These are phyloP conservation scores for Troides helena DNA, from an alignment of 2,888 invertebrate species.

Conservation along the genomic window DNA sequence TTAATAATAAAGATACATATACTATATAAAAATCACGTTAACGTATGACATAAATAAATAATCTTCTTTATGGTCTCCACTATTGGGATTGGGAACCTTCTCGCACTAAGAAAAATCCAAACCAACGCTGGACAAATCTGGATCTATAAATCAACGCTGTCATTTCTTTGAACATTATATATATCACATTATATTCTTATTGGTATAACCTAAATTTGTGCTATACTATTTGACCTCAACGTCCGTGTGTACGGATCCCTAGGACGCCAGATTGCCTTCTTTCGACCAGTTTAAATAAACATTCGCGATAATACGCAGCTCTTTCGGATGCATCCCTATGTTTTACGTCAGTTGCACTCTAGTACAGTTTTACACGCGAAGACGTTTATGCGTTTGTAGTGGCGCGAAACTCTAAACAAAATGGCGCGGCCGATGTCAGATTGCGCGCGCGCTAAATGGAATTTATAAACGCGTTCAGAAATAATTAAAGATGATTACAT, in stretches of 20 bases:
- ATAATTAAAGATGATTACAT: too few relatives aligned
- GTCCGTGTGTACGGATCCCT: constrained; percentile 47
- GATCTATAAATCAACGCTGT: too few relatives aligned
- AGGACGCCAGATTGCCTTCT: constrained; percentile 77
- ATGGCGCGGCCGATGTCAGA: constrained; percentile 14
- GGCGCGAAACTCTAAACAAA: constrained; percentile 17
- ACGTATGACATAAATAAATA: too few relatives aligned
- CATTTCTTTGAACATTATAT: too few relatives aligned
- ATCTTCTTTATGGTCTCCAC: too few relatives aligned
- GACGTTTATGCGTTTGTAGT: constrained; percentile 12
- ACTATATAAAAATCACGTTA: too few relatives aligned
- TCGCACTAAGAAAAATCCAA: too few relatives aligned
- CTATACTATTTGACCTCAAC: background rate
- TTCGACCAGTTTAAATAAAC: constrained; percentile 77
- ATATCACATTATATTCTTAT: too few relatives aligned
- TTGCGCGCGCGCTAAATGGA: background rate
- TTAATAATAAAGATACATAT: too few relatives aligned
- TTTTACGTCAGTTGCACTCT: constrained; percentile 33
- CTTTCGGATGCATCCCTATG: constrained; percentile 53
- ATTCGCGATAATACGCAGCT: constrained; percentile 71
- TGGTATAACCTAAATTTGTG: too few relatives aligned
- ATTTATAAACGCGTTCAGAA: background rate
- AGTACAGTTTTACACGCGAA: constrained; percentile 32
- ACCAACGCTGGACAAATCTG: too few relatives aligned
- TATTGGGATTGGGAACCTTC: too few relatives aligned